Percentiles rank a stretch among this genome's conserved stretches.
These are phyloP conservation scores for Sarcophilus harrisii DNA, from an alignment of 2,797 vertebrate species.

Conservation along the genomic window DNA sequence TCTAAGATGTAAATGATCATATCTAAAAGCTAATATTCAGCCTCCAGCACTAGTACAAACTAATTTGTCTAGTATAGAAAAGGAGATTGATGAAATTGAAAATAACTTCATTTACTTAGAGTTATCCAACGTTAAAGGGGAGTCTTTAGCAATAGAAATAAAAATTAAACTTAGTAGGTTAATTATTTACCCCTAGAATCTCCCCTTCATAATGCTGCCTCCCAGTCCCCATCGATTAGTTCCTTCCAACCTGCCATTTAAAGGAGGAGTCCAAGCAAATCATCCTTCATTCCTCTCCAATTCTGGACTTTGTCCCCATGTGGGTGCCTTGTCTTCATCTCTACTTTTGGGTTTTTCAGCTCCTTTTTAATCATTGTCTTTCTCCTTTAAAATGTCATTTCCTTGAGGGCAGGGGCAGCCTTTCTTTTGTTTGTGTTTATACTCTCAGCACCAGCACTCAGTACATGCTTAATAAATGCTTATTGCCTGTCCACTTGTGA, in stretches of 20 bases:
- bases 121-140: conserved; percentile 10
- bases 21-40: neutral
- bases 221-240: neutral
- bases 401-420: neutral
- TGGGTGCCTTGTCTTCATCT: no score
- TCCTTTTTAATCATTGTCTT: no score
- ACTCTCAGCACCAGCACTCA: neutral
- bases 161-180: neutral
- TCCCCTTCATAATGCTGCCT: neutral
- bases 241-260: neutral
- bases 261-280: neutral
- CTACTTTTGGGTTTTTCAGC: neutral
- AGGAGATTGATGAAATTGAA: conserved; percentile 4
- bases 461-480: neutral
- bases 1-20: neutral
- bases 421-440: neutral
- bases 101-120: conserved; percentile 36
- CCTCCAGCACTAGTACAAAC: neutral
- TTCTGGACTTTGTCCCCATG: no score
- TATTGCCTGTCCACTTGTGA: neutral
- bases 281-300: neutral
- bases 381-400: neutral
- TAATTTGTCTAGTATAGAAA: neutral
- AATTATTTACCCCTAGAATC: conserved; percentile 7
- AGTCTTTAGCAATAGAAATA: conserved; percentile 11